phyloP scores from a whole-genome alignment of 2,888 invertebrate species.

The Halictus ligatus region DNA sequence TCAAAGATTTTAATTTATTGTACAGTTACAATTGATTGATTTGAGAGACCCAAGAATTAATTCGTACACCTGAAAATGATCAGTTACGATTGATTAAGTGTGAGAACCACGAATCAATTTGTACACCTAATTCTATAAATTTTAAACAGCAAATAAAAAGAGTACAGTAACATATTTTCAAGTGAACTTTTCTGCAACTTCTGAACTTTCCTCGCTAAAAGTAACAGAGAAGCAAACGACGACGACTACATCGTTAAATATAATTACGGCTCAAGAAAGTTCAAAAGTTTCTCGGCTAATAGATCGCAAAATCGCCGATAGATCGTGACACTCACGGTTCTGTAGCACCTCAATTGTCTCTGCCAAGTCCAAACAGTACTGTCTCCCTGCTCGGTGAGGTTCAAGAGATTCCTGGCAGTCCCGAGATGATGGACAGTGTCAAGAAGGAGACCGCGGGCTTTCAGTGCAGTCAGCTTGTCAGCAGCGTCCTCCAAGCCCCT shows the following conservation, averaged over 20 bases:
- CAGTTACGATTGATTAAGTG: no score
- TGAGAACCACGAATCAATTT: no score
- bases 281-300: background rate
- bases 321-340: slow-evolving; percentile 64
- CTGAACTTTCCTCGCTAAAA: background rate
- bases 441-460: slow-evolving; percentile 95
- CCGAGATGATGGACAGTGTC: slow-evolving; percentile 96
- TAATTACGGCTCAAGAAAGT: background rate
- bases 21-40: no score
- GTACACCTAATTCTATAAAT: no score
- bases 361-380: slow-evolving; percentile 94
- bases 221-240: background rate
- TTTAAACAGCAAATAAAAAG: no score
- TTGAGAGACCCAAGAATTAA: no score
- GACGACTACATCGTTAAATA: background rate
- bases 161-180: background rate
- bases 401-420: slow-evolving; percentile 92
- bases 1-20: no score
- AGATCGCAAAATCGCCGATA: background rate
- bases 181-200: background rate
- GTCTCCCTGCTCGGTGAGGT: slow-evolving; percentile 75
- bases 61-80: no score
- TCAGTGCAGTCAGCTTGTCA: slow-evolving; percentile 89
- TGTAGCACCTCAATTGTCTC: slow-evolving; percentile 91
- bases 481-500: slow-evolving; percentile 85